Base-by-base conservation (phyloP, 2,888 invertebrate genomes). In the Callyntrura guangdongensis region DNA sequence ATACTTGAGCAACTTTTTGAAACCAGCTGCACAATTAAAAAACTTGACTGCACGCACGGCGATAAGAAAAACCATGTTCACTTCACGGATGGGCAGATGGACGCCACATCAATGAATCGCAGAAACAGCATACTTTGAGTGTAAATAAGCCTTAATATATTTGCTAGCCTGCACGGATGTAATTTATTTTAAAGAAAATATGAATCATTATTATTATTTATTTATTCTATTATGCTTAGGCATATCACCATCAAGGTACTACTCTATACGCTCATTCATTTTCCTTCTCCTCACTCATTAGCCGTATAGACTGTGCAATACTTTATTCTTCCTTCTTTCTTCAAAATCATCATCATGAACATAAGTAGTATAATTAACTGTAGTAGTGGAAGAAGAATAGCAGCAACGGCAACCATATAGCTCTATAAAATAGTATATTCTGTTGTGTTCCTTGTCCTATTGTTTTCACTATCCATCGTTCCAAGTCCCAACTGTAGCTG, bases 111-210 rank as follows among this genome's bases (percentile, higher is more conserved):
- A 36, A 36, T 4, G 36, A 36, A 36, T 36, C 36, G 36, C 36
- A 36, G 36, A 36, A 36, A 36, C 3, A 4, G 36, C 36, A 36
- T 36, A 36, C 6, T 36, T 36, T 36, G 36, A 36, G 36, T n/a
- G 3, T 3, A 8, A 61, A 17, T 20, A 20, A 36, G 36, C 36
- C 36, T 6, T 36, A 36, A 36, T 36, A 36, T 36, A 6, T 36
- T 36, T 36, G 82, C 45, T 82, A 12, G 82, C 82, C 61, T 82
- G 82, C 61, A 61, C 61, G 36, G 36, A 20, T 82, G 82, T 82
- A 82, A 82, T 82, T 82, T 82, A 79, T 9, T 27, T 36, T 20
- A 82, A 61, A 82, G 61, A 82, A 20, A 61, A 59, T 81, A n/a
- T 27, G 77, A 77, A 77, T n/a, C 49, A 53, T 20, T 9, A 74